phyloP scores from a whole-genome alignment of 2,888 invertebrate species.

The Frankliniella fusca region DNA sequence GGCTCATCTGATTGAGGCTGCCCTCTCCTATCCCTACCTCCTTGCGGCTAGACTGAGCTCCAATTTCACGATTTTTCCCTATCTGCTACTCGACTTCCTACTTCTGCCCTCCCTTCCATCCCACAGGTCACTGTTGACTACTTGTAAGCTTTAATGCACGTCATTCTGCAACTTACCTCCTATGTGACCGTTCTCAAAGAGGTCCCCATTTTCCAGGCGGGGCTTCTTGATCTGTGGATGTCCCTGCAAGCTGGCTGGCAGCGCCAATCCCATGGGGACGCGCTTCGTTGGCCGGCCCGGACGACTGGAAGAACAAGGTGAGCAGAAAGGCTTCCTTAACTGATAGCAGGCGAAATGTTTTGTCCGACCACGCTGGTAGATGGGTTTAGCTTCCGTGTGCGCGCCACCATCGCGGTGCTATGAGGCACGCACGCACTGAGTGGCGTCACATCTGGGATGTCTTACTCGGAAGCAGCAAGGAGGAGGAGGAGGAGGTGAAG shows the following conservation, averaged over 20 bases:
- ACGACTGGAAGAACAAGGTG: background rate
- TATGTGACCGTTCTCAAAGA: conserved; percentile 87
- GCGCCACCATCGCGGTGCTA: background rate
- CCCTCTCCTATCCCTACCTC: no score
- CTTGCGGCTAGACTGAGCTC: no score
- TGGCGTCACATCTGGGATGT: background rate
- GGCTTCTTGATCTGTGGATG: conserved; percentile 79
- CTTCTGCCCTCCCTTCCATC: no score
- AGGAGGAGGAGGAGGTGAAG: background rate
- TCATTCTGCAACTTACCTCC: conserved; percentile 58
- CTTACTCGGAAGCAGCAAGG: background rate
- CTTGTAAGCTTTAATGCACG: no score
- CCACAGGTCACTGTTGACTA: no score
- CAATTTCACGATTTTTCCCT: no score
- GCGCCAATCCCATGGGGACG: conserved; percentile 76
- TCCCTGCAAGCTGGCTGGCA: conserved; percentile 76
- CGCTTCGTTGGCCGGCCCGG: background rate
- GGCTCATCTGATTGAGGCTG: background rate
- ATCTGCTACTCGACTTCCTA: no score
- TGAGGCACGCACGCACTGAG: background rate
- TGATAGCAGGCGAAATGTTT: no score
- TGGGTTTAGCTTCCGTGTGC: background rate
- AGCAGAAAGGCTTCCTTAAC: background rate
- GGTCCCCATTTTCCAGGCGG: conserved; percentile 87
- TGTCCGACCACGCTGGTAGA: no score